phyloP scores from a whole-genome alignment of 2,797 vertebrate species.

The Sebastes umbrosus region DNA sequence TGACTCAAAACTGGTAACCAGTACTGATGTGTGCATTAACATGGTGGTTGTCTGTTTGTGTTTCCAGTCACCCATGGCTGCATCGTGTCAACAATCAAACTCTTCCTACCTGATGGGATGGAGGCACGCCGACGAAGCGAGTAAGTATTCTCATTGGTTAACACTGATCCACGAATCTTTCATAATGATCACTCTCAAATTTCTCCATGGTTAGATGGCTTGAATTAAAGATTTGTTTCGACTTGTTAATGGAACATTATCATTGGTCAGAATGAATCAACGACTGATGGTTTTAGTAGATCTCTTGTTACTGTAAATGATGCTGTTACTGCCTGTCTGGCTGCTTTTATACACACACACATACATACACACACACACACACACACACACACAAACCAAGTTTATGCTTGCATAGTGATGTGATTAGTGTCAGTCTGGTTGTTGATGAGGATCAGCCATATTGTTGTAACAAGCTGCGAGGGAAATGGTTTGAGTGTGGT shows the following conservation, averaged over 20 bases:
- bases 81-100: conserved; percentile 98
- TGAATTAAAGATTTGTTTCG: background rate
- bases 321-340: background rate
- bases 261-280: background rate
- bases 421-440: conserved; percentile 43
- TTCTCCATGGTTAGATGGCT: background rate
- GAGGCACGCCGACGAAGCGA: conserved; percentile 96
- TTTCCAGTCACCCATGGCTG: conserved; percentile 97
- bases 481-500: background rate
- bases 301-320: background rate
- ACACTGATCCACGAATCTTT: background rate
- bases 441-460: conserved; percentile 1
- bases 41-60: conserved; percentile 53
- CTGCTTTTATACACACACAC: background rate
- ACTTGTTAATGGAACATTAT: background rate
- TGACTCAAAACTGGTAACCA: background rate
- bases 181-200: background rate
- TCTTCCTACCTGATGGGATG: conserved; percentile 99
- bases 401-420: conserved; percentile 34
- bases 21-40: background rate
- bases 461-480: background rate
- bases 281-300: background rate
- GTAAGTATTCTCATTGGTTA: conserved; percentile 82
- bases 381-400: background rate
- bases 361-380: background rate